Conservation (phyloP, 2,797 vertebrate species). For the Siniperca scherzeri region DNA sequence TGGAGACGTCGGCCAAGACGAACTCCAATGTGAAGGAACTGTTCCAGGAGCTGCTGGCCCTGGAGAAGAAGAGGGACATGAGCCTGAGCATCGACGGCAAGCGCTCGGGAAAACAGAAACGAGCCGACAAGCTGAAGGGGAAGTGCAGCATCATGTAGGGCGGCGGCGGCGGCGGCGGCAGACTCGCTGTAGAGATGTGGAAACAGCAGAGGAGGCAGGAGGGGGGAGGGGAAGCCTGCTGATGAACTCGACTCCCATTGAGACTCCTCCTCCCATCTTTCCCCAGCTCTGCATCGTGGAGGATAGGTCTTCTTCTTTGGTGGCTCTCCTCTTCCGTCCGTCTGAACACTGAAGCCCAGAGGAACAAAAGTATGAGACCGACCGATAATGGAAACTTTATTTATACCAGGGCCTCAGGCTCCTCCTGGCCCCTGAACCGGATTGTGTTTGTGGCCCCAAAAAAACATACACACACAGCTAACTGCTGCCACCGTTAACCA, state of each 20-base stretch:
- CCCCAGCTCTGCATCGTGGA: not conserved
- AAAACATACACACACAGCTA: constrained; percentile 7
- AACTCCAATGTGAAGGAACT: constrained; percentile 97
- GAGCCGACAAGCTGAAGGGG: constrained; percentile 93
- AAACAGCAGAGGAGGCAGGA: constrained; percentile 15
- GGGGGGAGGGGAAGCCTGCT: not conserved
- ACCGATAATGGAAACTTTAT: constrained; percentile 20
- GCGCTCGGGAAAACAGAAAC: constrained; percentile 92
- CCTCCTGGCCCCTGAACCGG: constrained; percentile 4
- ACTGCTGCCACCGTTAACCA: constrained; percentile 1
- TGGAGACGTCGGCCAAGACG: constrained; percentile 97
- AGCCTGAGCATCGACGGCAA: constrained; percentile 94
- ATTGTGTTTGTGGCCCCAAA: constrained; percentile 19
- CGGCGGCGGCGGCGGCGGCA: not conserved
- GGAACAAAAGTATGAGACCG: constrained; percentile 48
- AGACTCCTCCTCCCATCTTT: not conserved
- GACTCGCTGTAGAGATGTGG: constrained; percentile 19
- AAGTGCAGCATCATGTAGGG: constrained; percentile 94
- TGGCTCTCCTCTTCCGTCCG: constrained; percentile 14
- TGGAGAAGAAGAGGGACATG: constrained; percentile 94
- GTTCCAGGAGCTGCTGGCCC: constrained; percentile 95
- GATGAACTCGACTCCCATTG: not conserved
- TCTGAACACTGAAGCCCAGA: constrained; percentile 48
- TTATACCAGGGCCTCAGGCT: not conserved
- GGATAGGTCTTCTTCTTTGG: constrained; percentile 9